Evolutionary conservation across 2,113 vertebrate genomes (phyloP), one percentile per base, ranked within the genome.

Genomic region (Peromyscus maniculatus): DNA sequence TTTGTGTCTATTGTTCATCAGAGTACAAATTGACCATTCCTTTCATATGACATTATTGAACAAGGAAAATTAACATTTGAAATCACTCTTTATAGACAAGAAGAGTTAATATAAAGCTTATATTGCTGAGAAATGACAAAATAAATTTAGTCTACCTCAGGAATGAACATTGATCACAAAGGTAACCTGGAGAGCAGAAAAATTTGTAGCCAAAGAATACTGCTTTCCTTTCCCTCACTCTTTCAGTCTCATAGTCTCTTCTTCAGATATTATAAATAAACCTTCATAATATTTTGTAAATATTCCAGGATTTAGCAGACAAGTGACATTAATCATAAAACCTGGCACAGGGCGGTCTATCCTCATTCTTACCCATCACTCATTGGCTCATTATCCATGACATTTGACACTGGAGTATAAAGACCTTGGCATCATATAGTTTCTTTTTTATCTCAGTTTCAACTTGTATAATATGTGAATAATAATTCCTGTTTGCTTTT

Each of bases 1-100:
- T 95, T 59, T 92, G 57, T 46, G 84, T 82, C 31, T 55, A 94
- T 89, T 59, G 3, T 92, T 93, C n/a, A 4, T 21, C 91, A 90
- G 71, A 78, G 12, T 97, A 89, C 74, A 26, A 0, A 36, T 31
- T 87, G 91, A 67, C 95, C 36, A 72, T 64, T 36, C 9, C 59
- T 43, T 59, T 92, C 52, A 33, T 28, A 91, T 80, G 11, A 26
- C 10, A 92, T 15, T 74, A 8, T 77, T 43, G 5, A 3, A 69
- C 26, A 71, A 75, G 1, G 10, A 88, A 72, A 22, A 59, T 66
- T 86, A 77, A 90, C 52, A 10, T 39, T 59, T 86, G 10, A n/a
- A 49, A 13, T 46, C 24, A 62, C 3, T 79, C 46, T 89, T 43
- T 80, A 21, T 49, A 80, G 46, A 95, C 0, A 17, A 62, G 13